phyloP scores from a whole-genome alignment of 2,797 vertebrate species.

The Protosalanx chinensis region DNA sequence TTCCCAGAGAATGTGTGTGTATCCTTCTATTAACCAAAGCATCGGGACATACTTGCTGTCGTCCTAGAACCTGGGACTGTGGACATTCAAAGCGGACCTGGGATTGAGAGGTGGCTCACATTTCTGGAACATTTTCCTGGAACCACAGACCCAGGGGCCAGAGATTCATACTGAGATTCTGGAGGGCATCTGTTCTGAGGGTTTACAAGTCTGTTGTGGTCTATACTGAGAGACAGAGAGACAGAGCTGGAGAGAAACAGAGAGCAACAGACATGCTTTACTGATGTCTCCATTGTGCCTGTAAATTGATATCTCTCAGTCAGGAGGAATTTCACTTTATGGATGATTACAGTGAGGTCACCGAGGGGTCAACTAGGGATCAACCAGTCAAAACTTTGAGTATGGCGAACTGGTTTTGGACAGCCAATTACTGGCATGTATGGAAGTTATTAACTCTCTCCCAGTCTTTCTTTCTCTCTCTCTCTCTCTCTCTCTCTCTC shows the following conservation, averaged over 20 bases:
- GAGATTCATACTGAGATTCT: background rate
- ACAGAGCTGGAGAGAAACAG: constrained; percentile 14
- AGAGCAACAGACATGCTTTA: background rate
- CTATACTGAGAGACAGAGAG: background rate
- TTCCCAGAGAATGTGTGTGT: background rate
- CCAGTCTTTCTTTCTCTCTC: background rate
- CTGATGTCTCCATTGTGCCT: constrained; percentile 8
- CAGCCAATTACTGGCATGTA: background rate
- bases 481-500: background rate
- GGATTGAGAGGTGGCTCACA: background rate
- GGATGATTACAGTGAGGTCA: background rate
- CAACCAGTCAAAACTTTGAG: background rate
- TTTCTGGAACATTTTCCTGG: background rate
- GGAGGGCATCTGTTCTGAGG: background rate
- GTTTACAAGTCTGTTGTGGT: background rate
- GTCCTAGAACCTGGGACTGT: background rate
- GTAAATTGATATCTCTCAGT: background rate
- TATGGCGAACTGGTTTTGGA: background rate
- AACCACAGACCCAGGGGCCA: background rate
- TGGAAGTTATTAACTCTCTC: background rate
- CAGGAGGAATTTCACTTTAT: background rate
- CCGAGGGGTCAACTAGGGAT: background rate
- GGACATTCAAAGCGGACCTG: background rate
- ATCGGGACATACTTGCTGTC: background rate
- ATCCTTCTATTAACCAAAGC: background rate